Evolutionary conservation across 2,797 vertebrate genomes (phyloP).

Genomic region (Parambassis ranga): DNA sequence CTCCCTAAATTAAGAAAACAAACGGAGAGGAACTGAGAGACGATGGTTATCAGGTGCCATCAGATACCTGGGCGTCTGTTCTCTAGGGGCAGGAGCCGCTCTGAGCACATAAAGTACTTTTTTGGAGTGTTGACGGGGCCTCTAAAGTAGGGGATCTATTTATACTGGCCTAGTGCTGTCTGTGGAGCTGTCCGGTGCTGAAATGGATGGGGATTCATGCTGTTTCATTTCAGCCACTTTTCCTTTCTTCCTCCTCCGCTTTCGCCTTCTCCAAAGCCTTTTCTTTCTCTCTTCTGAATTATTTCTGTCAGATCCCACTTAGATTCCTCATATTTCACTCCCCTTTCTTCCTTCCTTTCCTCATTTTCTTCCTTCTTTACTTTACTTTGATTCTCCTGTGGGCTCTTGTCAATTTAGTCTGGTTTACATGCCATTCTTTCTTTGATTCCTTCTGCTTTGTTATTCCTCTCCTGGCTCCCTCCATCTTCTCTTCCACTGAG

Average conservation of each 20-base stretch:
- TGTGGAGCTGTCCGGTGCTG: conserved; percentile 72
- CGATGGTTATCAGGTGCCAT: conserved; percentile 70
- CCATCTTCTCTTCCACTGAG: conserved; percentile 21
- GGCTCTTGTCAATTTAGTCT: conserved; percentile 53
- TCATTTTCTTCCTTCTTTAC: conserved; percentile 6
- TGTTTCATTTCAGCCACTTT: conserved; percentile 66
- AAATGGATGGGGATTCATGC: conserved; percentile 70
- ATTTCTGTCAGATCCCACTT: conserved; percentile 58
- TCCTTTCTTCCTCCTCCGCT: conserved; percentile 58
- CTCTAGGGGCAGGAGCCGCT: conserved; percentile 58
- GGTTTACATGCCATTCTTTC: conserved; percentile 35
- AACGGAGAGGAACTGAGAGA: conserved; percentile 66
- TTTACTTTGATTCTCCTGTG: conserved; percentile 49
- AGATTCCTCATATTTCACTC: conserved; percentile 31
- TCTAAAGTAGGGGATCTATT: conserved; percentile 78
- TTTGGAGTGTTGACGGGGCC: conserved; percentile 64
- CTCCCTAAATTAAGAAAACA: conserved; percentile 73
- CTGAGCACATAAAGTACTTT: conserved; percentile 63
- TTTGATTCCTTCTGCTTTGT: conserved; percentile 43
- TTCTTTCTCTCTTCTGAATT: conserved; percentile 48
- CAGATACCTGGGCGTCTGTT: conserved; percentile 66
- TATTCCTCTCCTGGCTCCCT: conserved; percentile 23
- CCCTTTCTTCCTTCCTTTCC: conserved; percentile 1
- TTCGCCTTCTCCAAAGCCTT: conserved; percentile 44
- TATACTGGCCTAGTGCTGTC: conserved; percentile 74